Percentiles rank a stretch among this genome's conserved stretches.
phyloP scores from a whole-genome alignment of 2,113 vertebrate genomes.

The Pteropus alecto region DNA sequence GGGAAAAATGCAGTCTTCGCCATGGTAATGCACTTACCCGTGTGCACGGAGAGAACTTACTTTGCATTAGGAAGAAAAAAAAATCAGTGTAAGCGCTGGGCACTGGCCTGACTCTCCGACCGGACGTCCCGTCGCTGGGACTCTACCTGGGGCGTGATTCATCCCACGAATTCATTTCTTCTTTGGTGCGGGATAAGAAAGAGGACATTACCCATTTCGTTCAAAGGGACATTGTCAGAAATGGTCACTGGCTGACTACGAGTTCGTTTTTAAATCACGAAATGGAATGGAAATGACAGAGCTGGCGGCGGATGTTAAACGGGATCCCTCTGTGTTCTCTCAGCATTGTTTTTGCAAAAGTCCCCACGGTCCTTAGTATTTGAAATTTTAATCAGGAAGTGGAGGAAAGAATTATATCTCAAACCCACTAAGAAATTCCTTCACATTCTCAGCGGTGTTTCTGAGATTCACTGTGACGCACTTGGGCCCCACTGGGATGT shows the following conservation, averaged over 20 bases:
- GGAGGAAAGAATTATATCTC: not conserved
- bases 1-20: not conserved
- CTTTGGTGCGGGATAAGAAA: not conserved
- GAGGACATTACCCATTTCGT: no score
- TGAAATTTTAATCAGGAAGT: not conserved
- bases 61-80: not conserved
- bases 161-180: not conserved
- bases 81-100: no score
- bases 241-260: not conserved
- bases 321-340: not conserved
- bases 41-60: not conserved
- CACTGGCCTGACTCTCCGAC: rapidly evolving
- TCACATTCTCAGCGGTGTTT: not conserved
- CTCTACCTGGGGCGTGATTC: not conserved
- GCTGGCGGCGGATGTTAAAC: not conserved
- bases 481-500: not conserved
- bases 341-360: not conserved
- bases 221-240: not conserved
- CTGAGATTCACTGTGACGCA: not conserved
- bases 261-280: not conserved
- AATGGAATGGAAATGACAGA: no score
- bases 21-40: not conserved
- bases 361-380: not conserved
- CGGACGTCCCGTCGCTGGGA: not conserved
- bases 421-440: not conserved